Conservation (phyloP, 2,888 invertebrate genomes). For the Temnothorax ravouxi region DNA sequence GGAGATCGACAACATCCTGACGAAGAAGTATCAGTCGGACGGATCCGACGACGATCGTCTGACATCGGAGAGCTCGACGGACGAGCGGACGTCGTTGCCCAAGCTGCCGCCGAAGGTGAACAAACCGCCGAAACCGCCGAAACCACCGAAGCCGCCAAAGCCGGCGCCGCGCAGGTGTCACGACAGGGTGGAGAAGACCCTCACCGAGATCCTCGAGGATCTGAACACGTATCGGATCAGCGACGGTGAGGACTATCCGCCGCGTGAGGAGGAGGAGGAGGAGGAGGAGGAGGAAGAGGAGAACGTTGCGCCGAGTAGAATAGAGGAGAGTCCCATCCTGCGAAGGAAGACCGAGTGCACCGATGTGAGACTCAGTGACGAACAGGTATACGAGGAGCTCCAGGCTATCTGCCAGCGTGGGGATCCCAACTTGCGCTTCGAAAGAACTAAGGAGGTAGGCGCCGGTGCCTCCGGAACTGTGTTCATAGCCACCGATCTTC, state of each 20-base stretch:
- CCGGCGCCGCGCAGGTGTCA: constrained; percentile 79
- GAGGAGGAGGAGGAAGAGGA: constrained; percentile 35
- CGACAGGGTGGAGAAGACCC: constrained; percentile 79
- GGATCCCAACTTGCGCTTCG: constrained; percentile 94
- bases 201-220: constrained; percentile 83
- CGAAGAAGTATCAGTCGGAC: constrained; percentile 87
- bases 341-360: constrained; percentile 88
- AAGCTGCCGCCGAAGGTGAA: constrained; percentile 81
- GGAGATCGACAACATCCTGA: constrained; percentile 92
- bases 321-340: constrained; percentile 88
- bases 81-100: constrained; percentile 69
- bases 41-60: constrained; percentile 81
- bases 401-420: constrained; percentile 93
- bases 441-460: constrained; percentile 94
- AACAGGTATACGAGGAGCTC: constrained; percentile 92
- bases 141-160: constrained; percentile 77
- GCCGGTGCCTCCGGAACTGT: constrained; percentile 97
- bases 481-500: constrained; percentile 94
- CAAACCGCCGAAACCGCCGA: constrained; percentile 75
- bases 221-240: constrained; percentile 73
- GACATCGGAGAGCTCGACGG: constrained; percentile 62
- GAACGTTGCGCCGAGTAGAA: background rate
- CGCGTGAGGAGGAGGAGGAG: constrained; percentile 33
- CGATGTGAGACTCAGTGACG: constrained; percentile 89
- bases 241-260: constrained; percentile 65